Base-by-base conservation (phyloP, 2,888 invertebrate species). In the Philaethria dido region DNA sequence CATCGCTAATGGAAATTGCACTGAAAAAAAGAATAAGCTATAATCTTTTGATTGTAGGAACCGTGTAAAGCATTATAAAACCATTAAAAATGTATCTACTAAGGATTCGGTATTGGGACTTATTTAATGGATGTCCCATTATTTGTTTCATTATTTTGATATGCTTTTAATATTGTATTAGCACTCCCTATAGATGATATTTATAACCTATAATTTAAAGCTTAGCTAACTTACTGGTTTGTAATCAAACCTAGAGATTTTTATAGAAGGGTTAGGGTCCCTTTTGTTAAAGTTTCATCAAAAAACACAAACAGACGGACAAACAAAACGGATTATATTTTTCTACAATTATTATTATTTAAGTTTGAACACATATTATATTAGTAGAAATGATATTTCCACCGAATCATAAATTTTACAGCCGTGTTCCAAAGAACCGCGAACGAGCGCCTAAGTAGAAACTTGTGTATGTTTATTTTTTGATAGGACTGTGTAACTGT, bases 361-460 rank as follows among this genome's bases (percentile, higher is more conserved):
- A 73, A 73, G 2, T 42, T 16, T 42, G 25, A n/a, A 42, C 44
- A 47, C 45, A 60, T 45, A 60, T 60, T 60, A 60, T 60, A 9
- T 60, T 18, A 47, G 44, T 45, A 74, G 72, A 76, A 74, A 76
- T 75, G 73, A 85, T 86, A 88, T 83, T 86, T 86, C 57, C 87
- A 86, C 81, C 80, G 87, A 88, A 90, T 89, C 90, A 85, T 91
- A 92, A 89, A 91, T 89, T 91, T 91, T 86, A 92, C 86, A 83
- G 83, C 83, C 79, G 79, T 81, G 82, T 88, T 91, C 88, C 85
- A 81, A 76, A 85, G 85, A 90, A 87, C 85, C 77, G 80, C 81
- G 83, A 81, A 84, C 86, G 80, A 77, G 82, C 80, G 78, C 81
- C 86, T 91, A 88, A 92, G 90, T 92, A 89, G 86, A 90, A 86